A percentile compares a stretch with the other conserved stretches of the same genome.
Evolutionary conservation across 2,888 invertebrate genomes (phyloP).

Genomic region (Drosophila maculinotata): DNA sequence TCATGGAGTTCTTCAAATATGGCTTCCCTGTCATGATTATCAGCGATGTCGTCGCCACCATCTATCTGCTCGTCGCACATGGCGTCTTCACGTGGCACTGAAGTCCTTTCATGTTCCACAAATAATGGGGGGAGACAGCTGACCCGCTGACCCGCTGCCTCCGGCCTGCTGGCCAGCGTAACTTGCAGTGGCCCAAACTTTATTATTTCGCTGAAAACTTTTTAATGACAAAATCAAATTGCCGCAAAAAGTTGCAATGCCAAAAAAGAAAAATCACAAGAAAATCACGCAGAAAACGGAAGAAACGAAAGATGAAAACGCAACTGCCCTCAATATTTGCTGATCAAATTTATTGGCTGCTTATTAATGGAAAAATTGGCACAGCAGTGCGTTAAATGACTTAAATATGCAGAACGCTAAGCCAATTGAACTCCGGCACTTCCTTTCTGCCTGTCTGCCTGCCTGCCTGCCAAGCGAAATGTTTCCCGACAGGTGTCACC

Average conservation of each 20-base stretch:
- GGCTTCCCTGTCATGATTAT: slow-evolving; percentile 93
- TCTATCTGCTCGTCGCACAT: slow-evolving; percentile 90
- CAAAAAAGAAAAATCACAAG: slow-evolving; percentile 6
- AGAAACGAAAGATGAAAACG: neutral
- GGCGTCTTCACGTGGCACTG: slow-evolving; percentile 88
- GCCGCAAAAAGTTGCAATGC: slow-evolving; percentile 9
- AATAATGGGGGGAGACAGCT: neutral
- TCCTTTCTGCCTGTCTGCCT: neutral
- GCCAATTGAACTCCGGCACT: neutral
- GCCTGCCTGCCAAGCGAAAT: neutral
- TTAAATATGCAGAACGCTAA: neutral
- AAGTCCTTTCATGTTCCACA: neutral
- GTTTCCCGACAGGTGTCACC: slow-evolving; percentile 1
- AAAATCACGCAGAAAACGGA: too few relatives aligned
- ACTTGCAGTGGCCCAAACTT: slow-evolving; percentile 55
- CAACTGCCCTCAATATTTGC: neutral
- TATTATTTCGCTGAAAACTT: slow-evolving; percentile 64
- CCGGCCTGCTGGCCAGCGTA: slow-evolving; percentile 17
- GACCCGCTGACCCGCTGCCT: neutral
- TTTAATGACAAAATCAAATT: slow-evolving; percentile 70
- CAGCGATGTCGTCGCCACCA: slow-evolving; percentile 88
- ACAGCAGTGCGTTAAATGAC: neutral
- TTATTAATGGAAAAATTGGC: slow-evolving; percentile 3
- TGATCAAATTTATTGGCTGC: slow-evolving; percentile 18
- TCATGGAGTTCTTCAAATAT: slow-evolving; percentile 92